Conservation (phyloP, 2,888 invertebrate genomes). For the Bhutanitis thaidina region DNA sequence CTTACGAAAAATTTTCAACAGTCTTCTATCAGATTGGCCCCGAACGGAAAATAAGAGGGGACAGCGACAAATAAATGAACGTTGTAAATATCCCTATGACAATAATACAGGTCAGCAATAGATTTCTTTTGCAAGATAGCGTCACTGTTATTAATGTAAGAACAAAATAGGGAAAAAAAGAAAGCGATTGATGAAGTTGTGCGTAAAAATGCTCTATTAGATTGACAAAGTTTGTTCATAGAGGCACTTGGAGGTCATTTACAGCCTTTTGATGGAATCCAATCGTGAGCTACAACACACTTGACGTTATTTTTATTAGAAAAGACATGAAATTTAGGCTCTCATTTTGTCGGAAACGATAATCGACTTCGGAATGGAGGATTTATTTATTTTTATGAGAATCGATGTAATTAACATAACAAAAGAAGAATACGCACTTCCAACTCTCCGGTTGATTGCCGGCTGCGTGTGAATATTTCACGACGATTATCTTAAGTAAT, state of each 20-base stretch:
- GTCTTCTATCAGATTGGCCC: slow-evolving; percentile 76
- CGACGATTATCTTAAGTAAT: too few relatives aligned
- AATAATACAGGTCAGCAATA: slow-evolving; percentile 80
- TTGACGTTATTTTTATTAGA: slow-evolving; percentile 21
- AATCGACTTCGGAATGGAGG: not conserved
- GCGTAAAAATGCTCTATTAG: slow-evolving; percentile 53
- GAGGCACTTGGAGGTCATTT: slow-evolving; percentile 30
- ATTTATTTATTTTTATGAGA: not conserved
- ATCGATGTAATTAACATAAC: not conserved
- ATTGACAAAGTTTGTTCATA: slow-evolving; percentile 48
- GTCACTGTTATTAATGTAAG: slow-evolving; percentile 71
- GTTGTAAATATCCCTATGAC: slow-evolving; percentile 78
- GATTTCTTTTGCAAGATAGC: slow-evolving; percentile 70
- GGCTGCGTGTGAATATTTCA: too few relatives aligned
- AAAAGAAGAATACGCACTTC: too few relatives aligned
- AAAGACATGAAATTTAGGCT: not conserved
- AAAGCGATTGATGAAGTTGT: slow-evolving; percentile 50
- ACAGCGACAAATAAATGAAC: slow-evolving; percentile 74
- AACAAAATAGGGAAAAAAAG: slow-evolving; percentile 72
- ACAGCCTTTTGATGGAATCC: slow-evolving; percentile 25
- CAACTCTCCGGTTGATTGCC: too few relatives aligned
- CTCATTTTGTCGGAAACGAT: not conserved
- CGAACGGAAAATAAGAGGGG: slow-evolving; percentile 80
- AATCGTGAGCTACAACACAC: slow-evolving; percentile 22
- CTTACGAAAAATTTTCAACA: slow-evolving; percentile 80